These are phyloP conservation scores for Dichetophora obliterata DNA, from an alignment of 2,888 invertebrate species.

Conservation along the genomic window DNA sequence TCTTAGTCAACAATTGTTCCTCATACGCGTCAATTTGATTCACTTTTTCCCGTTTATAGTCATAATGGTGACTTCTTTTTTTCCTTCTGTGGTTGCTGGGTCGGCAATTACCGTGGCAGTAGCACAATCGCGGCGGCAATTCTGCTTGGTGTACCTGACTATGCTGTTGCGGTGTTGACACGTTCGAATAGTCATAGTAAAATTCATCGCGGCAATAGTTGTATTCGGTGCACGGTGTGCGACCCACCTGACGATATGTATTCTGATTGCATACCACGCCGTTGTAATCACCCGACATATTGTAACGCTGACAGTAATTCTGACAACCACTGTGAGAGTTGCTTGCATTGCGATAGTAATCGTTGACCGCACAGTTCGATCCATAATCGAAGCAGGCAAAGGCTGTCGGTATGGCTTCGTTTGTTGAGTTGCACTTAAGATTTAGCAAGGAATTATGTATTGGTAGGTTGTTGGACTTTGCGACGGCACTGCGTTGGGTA, in stretches of 20 bases:
- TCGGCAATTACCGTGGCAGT: neutral
- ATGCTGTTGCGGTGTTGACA: neutral
- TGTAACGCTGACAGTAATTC: conserved; percentile 37
- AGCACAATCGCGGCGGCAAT: neutral
- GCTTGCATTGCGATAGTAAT: neutral
- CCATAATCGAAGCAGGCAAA: conserved; percentile 34
- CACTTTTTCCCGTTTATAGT: neutral
- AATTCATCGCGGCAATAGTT: conserved; percentile 44
- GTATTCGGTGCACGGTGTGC: conserved; percentile 32
- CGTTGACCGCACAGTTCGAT: conserved; percentile 1
- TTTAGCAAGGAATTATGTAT: neutral
- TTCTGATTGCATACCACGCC: conserved; percentile 37
- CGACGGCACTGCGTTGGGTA: neutral
- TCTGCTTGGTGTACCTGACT: neutral
- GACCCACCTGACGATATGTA: conserved; percentile 18
- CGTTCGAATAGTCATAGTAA: conserved; percentile 38
- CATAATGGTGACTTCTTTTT: neutral
- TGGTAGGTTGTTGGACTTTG: neutral
- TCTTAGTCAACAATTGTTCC: neutral
- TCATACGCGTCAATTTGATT: neutral
- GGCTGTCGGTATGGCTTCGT: conserved; percentile 26
- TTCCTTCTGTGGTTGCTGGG: neutral
- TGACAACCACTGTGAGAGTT: conserved; percentile 22
- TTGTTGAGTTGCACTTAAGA: neutral
- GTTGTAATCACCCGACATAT: conserved; percentile 31